Evolutionary conservation across 1,140 invertebrate genomes (phyloP).

Genomic region (Yoshiicerus persimilis): DNA sequence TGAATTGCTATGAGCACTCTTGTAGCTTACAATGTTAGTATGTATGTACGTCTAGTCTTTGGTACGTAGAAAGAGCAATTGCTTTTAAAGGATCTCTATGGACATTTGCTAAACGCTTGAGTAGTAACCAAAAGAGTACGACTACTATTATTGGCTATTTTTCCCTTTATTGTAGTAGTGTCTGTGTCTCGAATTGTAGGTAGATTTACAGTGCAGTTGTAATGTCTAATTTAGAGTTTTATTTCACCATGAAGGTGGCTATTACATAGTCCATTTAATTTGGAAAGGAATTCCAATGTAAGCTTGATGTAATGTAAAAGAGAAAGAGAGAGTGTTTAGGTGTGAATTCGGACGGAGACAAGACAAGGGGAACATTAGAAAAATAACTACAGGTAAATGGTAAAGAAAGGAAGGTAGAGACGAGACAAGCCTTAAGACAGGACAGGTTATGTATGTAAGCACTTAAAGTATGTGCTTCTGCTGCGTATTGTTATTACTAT

Average conservation of each 20-base stretch:
- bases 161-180: not conserved
- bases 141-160: not conserved
- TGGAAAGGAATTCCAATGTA: not conserved
- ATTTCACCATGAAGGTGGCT: not conserved
- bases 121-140: not conserved
- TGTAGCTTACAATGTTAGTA: too few species aligned
- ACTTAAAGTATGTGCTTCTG: not conserved
- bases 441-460: not conserved
- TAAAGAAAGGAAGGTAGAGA: not conserved
- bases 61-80: not conserved
- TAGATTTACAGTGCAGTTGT: not conserved
- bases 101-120: not conserved
- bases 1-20: not conserved
- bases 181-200: not conserved
- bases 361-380: not conserved
- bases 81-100: not conserved
- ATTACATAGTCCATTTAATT: not conserved
- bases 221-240: not conserved
- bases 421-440: not conserved
- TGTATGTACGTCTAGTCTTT: too few species aligned
- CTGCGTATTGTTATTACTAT: not conserved
- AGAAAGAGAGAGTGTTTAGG: not conserved
- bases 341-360: not conserved
- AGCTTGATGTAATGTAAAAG: not conserved
- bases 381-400: not conserved